phyloP scores from a whole-genome alignment of 2,113 vertebrate species.

The Megaceryle torquata region DNA sequence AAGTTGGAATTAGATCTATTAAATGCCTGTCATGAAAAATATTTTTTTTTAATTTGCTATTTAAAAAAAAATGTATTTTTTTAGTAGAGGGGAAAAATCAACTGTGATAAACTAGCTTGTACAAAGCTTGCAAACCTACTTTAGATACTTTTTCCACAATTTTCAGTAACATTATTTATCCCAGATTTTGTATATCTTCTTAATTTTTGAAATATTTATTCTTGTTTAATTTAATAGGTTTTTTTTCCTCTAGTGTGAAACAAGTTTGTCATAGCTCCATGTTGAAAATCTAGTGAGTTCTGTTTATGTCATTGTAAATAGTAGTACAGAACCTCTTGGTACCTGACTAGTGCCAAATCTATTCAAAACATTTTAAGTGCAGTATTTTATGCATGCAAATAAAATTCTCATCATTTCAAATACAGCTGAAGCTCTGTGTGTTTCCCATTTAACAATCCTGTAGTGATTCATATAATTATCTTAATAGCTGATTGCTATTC shows the following conservation, averaged over 20 bases:
- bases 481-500: constrained; percentile 39
- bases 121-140: background rate
- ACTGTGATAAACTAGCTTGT: background rate
- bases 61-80: background rate
- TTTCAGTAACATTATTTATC: background rate
- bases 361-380: background rate
- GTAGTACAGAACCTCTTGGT: background rate
- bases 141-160: background rate
- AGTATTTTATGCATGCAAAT: background rate
- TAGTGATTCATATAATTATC: constrained; percentile 59
- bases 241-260: background rate
- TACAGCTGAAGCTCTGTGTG: background rate
- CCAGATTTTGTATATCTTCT: background rate
- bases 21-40: background rate
- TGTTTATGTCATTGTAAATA: background rate
- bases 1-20: background rate
- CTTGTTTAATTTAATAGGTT: background rate
- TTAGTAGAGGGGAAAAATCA: background rate
- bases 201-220: background rate
- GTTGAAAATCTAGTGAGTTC: background rate
- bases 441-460: constrained; percentile 41
- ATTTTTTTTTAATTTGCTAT: background rate
- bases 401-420: constrained; percentile 35
- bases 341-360: constrained; percentile 39
- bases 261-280: background rate